Conservation (phyloP, 2,888 invertebrate genomes). For the Bedellia somnulentella region DNA sequence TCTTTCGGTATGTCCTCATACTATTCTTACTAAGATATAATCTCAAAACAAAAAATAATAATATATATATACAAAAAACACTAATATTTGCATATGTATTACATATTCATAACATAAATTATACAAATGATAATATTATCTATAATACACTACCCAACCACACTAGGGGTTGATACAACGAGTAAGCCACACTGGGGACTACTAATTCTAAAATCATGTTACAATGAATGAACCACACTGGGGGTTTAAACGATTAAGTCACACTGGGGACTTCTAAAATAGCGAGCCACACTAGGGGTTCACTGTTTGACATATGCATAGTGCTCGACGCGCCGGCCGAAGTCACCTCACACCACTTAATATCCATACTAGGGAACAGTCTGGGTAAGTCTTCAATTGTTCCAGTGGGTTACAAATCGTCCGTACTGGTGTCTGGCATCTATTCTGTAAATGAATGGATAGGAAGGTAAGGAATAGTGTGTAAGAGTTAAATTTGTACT, state of each 20-base stretch:
- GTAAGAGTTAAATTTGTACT: neutral
- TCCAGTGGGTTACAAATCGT: neutral
- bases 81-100: neutral
- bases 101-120: neutral
- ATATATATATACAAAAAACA: neutral
- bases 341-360: neutral
- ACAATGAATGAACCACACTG: too few relatives aligned
- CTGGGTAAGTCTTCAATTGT: neutral
- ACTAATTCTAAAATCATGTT: too few relatives aligned
- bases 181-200: too few relatives aligned
- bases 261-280: too few relatives aligned
- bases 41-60: neutral
- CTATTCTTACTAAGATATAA: neutral
- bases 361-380: neutral
- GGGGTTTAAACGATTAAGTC: too few relatives aligned
- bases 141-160: neutral
- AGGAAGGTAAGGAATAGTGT: neutral
- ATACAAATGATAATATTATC: neutral
- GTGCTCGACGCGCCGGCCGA: neutral
- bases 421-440: neutral
- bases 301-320: neutral
- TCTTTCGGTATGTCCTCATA: constrained; percentile 1
- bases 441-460: constrained; percentile 1
- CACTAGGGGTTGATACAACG: too few relatives aligned
- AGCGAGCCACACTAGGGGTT: neutral